These are phyloP conservation scores for Acrossocheilus wenchowensis DNA, from an alignment of 2,797 vertebrate genomes.

Conservation along the genomic window DNA sequence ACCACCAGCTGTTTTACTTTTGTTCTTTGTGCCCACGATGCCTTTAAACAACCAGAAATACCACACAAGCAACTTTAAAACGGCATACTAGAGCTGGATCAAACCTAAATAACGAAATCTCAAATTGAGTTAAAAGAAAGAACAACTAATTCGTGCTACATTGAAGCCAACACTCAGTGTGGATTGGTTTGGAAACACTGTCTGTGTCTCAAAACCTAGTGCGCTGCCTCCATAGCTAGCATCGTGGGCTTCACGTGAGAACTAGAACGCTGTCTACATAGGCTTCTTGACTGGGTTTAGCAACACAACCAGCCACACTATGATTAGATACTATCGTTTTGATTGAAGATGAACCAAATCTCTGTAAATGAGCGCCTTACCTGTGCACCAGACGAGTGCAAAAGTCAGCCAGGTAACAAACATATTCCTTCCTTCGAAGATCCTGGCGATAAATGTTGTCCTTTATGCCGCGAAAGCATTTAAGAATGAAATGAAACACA, in stretches of 20 bases:
- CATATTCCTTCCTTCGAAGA: constrained; percentile 86
- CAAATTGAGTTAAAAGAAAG: neutral
- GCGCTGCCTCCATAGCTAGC: neutral
- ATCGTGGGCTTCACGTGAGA: neutral
- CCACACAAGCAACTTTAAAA: neutral
- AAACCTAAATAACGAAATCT: neutral
- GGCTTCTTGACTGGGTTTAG: neutral
- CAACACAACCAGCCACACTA: constrained; percentile 1
- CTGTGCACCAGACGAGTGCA: constrained; percentile 94
- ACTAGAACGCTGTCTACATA: neutral
- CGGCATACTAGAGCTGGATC: neutral
- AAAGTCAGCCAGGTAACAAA: constrained; percentile 93
- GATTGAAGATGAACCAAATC: neutral
- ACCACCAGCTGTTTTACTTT: constrained; percentile 23
- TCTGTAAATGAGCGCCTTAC: constrained; percentile 73
- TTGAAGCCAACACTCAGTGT: neutral
- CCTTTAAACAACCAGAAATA: neutral
- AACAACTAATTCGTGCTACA: neutral
- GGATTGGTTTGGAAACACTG: neutral
- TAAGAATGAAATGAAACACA: constrained; percentile 70
- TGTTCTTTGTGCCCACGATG: neutral
- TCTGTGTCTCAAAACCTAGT: neutral
- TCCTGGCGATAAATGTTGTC: constrained; percentile 65
- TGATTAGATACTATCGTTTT: neutral
- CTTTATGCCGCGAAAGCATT: constrained; percentile 72